Percentiles rank a stretch among this genome's conserved stretches.
Evolutionary conservation across 2,113 vertebrate species (phyloP).

Genomic region (Camelus dromedarius): DNA sequence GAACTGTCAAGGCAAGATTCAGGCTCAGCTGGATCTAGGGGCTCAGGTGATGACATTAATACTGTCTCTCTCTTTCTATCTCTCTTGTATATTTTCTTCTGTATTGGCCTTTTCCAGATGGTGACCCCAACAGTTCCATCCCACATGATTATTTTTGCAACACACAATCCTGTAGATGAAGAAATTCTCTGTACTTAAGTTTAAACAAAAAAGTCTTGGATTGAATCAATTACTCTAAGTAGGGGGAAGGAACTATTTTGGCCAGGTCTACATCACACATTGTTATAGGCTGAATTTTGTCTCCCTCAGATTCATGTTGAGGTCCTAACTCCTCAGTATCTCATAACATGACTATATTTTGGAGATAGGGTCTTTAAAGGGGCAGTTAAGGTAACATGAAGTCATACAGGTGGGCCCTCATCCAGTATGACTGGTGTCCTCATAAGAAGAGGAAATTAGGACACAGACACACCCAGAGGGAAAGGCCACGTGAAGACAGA

Average conservation of each 20-base stretch:
- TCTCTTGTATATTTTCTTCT: background rate
- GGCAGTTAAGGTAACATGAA: background rate
- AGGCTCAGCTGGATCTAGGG: background rate
- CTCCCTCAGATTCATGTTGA: background rate
- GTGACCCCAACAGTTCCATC: background rate
- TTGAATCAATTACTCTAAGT: background rate
- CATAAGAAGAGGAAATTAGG: background rate
- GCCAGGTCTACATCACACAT: background rate
- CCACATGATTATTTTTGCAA: background rate
- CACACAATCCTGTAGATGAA: background rate
- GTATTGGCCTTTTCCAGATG: background rate
- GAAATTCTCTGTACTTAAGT: background rate
- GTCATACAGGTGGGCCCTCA: background rate
- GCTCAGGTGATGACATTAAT: background rate
- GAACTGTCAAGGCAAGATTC: background rate
- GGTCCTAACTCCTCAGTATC: background rate
- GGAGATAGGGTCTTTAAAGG: background rate
- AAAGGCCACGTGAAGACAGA: background rate
- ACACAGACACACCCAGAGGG: background rate
- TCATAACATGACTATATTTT: background rate
- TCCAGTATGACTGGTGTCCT: background rate
- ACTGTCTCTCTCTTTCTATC: background rate
- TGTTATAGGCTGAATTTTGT: background rate
- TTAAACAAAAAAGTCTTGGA: background rate
- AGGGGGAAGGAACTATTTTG: background rate